Percentiles rank a stretch among this genome's conserved stretches.
Conservation (phyloP, 2,113 vertebrate genomes). For the Tupaia chinensis region DNA sequence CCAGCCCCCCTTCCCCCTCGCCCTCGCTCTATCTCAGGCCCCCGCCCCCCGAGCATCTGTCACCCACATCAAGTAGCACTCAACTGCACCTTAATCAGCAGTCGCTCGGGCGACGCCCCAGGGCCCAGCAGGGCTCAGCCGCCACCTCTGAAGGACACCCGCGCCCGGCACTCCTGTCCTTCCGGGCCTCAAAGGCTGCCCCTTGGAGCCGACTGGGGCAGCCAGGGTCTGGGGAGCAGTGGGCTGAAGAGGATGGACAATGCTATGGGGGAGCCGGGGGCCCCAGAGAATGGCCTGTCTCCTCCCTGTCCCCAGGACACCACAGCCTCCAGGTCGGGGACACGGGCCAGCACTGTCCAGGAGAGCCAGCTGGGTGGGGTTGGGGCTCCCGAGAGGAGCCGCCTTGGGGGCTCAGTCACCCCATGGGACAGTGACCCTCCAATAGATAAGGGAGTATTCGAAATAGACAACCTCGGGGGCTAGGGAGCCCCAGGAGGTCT, state of each 20-base stretch:
- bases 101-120: neutral
- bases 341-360: rapidly evolving
- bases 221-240: neutral
- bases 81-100: conserved; percentile 57
- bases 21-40: neutral
- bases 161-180: neutral
- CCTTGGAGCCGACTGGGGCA: neutral
- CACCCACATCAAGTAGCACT: conserved; percentile 51
- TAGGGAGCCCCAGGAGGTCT: rapidly evolving
- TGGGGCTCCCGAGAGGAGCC: neutral
- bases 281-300: no score
- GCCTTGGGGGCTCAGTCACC: neutral
- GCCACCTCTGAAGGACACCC: neutral
- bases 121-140: neutral
- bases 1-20: neutral
- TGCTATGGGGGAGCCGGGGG: neutral
- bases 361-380: rapidly evolving
- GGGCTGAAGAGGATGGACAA: rapidly evolving
- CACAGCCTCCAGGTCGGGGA: no score
- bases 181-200: neutral
- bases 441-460: neutral
- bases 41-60: conserved; percentile 48
- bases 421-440: no score
- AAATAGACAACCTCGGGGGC: no score
- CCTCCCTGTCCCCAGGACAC: neutral